Base-by-base conservation (phyloP, 2,113 vertebrate genomes). In the Rostratula benghalensis region DNA sequence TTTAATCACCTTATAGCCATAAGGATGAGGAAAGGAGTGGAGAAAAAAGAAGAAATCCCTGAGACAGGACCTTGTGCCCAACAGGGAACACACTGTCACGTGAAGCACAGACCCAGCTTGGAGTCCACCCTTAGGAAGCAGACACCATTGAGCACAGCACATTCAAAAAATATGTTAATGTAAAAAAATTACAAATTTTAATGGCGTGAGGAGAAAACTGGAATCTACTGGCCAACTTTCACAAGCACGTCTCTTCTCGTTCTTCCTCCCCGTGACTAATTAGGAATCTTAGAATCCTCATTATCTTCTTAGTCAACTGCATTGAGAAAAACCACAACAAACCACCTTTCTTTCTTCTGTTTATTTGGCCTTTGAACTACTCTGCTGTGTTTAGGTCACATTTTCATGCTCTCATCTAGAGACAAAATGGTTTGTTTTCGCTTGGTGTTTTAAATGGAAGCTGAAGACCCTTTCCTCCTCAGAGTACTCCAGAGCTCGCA, bases 291-390 rank as follows among this genome's bases (percentile, higher is more conserved):
- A 82, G 53, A 94, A 95, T 84, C 30, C 39, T 87, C 81, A 69
- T 75, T 73, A 76, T 41, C 61, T 73, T 91, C 68, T 83, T 46
- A 80, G 45, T 22, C n/a, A 70, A 80, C 13, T 64, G 19, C 61
- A 82, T 0, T 87, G 61, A 60, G 78, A 92, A 60, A 76, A 68
- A 2, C 33, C 31, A 82, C 39, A 88, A 54, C 15, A 73, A 93
- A 25, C 14, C 41, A 86, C 68, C 41, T 74, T 84, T 67, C 22
- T 74, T 87, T 75, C 57, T 77, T 39, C 33, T 39, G 1, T 83
- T 91, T 61, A 41, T 59, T 56, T 81, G 71, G 28, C 27, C 85
- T 94, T n/a, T 92, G 71, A 90, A 87, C 82, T 80, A 27, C 37
- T 69, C 37, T 30, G 31, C 61, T 76, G 31, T 53, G 78, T 9